phyloP scores from a whole-genome alignment of 1,140 invertebrate genomes.

The Drosophila pseudoobscura region DNA sequence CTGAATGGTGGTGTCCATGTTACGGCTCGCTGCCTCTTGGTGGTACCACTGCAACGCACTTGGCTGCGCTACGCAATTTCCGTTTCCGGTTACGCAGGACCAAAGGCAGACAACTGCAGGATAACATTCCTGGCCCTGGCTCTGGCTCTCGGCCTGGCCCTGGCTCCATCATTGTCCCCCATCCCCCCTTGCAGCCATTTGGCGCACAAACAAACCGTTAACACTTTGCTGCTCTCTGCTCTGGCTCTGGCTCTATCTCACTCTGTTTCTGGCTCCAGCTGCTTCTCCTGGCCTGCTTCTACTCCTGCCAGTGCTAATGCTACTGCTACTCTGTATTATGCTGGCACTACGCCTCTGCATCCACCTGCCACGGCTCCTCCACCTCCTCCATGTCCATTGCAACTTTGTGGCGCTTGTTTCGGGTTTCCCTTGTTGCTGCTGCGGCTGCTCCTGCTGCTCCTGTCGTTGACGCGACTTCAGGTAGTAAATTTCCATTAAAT shows the following conservation, averaged over 20 bases:
- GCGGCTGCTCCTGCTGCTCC: conserved; percentile 43
- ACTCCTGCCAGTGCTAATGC: no score
- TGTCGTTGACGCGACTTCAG: conserved; percentile 73
- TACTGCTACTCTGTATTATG: no score
- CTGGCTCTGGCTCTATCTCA: no score
- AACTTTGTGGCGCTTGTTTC: conserved; percentile 76
- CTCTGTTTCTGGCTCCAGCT: neutral
- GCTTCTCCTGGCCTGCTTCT: neutral
- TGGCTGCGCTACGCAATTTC: conserved; percentile 75
- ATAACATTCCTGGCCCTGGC: conserved; percentile 23
- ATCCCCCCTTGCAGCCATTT: conserved; percentile 43
- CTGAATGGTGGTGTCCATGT: conserved; percentile 22
- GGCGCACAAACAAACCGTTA: conserved; percentile 76
- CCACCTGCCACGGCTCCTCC: no score
- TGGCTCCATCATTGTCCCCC: conserved; percentile 2
- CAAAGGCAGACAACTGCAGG: conserved; percentile 62
- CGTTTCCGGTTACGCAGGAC: conserved; percentile 69
- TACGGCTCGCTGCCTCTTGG: conserved; percentile 36
- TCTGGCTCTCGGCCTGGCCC: neutral
- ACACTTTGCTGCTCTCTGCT: conserved; percentile 63
- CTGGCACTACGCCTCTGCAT: conserved; percentile 1
- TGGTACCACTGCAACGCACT: conserved; percentile 62
- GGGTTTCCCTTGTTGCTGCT: conserved; percentile 43
- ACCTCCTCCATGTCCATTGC: conserved; percentile 14
- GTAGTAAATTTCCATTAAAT: conserved; percentile 83